Conservation (phyloP, 1,140 invertebrate genomes). For the Battus philenor region DNA sequence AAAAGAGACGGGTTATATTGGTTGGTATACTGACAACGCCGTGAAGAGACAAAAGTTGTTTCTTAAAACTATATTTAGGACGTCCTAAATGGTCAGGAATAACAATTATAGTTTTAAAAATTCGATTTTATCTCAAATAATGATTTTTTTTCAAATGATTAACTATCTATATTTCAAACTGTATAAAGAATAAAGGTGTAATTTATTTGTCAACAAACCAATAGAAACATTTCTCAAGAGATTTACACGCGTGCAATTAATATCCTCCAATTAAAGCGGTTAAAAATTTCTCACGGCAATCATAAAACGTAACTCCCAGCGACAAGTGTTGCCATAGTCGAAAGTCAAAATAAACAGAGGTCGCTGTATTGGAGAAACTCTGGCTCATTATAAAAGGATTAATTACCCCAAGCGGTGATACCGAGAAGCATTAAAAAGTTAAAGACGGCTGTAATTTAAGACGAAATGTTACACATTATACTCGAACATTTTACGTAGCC, state of each 20-base stretch:
- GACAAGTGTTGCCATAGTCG: conserved; percentile 29
- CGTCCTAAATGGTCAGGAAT: conserved; percentile 33
- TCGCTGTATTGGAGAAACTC: conserved; percentile 35
- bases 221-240: too few species aligned
- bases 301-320: conserved; percentile 41
- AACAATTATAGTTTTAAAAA: too few species aligned
- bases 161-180: too few species aligned
- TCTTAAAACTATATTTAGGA: conserved; percentile 50
- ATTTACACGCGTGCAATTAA: conserved; percentile 10
- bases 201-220: too few species aligned
- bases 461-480: conserved; percentile 39
- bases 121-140: too few species aligned
- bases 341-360: conserved; percentile 40
- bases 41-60: conserved; percentile 44
- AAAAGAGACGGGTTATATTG: conserved; percentile 39
- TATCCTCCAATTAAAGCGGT: conserved; percentile 25
- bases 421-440: conserved; percentile 49
- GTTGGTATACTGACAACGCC: conserved; percentile 35
- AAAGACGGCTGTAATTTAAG: conserved; percentile 36
- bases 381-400: conserved; percentile 50
- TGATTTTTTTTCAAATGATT: too few species aligned
- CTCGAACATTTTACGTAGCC: conserved; percentile 37
- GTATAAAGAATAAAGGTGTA: too few species aligned
- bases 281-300: conserved; percentile 53
- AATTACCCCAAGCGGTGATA: conserved; percentile 47